These are phyloP conservation scores for Cerastoderma edule DNA, from an alignment of 2,888 invertebrate genomes.

Conservation along the genomic window DNA sequence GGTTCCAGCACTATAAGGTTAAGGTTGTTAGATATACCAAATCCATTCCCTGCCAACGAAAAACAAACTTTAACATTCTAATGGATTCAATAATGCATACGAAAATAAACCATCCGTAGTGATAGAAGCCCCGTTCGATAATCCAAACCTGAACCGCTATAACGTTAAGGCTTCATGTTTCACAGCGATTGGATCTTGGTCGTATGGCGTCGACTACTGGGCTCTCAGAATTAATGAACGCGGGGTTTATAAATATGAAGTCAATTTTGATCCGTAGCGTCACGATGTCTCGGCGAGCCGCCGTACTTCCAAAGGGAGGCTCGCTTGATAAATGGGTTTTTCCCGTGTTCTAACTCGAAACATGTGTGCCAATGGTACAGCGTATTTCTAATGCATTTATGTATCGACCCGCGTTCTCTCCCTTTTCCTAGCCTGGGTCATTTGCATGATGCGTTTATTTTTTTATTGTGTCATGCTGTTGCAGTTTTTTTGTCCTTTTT, in stretches of 20 bases:
- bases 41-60: no score
- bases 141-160: no score
- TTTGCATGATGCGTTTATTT: no score
- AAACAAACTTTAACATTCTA: no score
- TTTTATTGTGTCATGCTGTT: no score
- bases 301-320: slow-evolving; percentile 35
- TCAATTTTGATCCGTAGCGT: slow-evolving; percentile 60
- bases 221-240: slow-evolving; percentile 50
- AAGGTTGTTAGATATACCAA: no score
- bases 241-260: slow-evolving; percentile 57
- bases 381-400: slow-evolving; percentile 6
- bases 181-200: slow-evolving; percentile 18
- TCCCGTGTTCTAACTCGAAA: slow-evolving; percentile 45
- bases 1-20: no score
- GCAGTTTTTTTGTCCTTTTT: no score
- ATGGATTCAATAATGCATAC: no score
- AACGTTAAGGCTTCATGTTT: slow-evolving; percentile 14
- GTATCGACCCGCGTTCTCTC: neutral
- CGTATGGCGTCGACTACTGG: slow-evolving; percentile 35
- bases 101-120: no score
- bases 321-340: slow-evolving; percentile 55
- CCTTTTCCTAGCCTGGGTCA: neutral
- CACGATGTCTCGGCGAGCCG: slow-evolving; percentile 37
- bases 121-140: no score
- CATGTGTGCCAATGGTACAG: slow-evolving; percentile 42